phyloP scores from a whole-genome alignment of 1,140 invertebrate species.

The Achatina immaculata region DNA sequence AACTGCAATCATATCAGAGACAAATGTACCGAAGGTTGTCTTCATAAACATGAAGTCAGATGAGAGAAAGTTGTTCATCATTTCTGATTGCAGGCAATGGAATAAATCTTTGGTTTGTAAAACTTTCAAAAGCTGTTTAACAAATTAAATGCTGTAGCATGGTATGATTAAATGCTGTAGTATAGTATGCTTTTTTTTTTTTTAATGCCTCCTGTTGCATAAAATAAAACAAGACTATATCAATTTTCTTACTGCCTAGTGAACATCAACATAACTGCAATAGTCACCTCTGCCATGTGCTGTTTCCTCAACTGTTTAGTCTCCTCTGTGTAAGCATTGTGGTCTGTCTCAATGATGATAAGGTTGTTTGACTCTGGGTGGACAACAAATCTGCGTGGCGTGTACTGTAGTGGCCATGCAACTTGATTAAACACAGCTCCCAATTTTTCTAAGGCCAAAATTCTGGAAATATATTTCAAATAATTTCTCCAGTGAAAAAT shows the following conservation, averaged over 20 bases:
- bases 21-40: constrained; percentile 14
- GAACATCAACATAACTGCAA: neutral
- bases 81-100: constrained; percentile 4
- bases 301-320: constrained; percentile 92
- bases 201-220: too few relatives aligned
- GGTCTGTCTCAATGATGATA: constrained; percentile 93
- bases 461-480: constrained; percentile 74
- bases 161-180: too few relatives aligned
- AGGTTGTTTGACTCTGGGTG: constrained; percentile 94
- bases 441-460: constrained; percentile 97
- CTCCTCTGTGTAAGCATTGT: constrained; percentile 98
- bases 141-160: too few relatives aligned
- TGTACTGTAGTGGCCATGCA: constrained; percentile 88
- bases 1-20: constrained; percentile 27
- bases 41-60: constrained; percentile 30
- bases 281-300: constrained; percentile 79
- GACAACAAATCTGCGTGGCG: constrained; percentile 94
- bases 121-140: too few relatives aligned
- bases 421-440: constrained; percentile 98
- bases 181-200: too few relatives aligned
- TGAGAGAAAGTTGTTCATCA: constrained; percentile 33
- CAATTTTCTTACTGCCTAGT: too few relatives aligned
- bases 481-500: too few relatives aligned
- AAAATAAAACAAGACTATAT: too few relatives aligned
- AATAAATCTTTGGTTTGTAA: neutral